Conservation (phyloP, 2,797 vertebrate species). For the Siniperca obscura region DNA sequence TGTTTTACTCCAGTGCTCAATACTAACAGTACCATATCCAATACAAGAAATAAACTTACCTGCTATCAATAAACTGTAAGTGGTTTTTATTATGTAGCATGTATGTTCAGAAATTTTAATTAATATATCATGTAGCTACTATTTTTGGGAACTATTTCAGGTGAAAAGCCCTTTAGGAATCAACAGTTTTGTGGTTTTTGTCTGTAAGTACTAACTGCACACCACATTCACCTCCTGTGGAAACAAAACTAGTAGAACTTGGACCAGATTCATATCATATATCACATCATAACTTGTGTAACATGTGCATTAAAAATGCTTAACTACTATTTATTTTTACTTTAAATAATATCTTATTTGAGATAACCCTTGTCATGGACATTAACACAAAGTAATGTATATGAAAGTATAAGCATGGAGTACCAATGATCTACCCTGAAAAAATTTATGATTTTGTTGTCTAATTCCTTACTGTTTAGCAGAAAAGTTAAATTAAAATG, state of each 20-base stretch:
- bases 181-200: not conserved
- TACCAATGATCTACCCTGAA: not conserved
- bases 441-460: not conserved
- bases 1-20: not conserved
- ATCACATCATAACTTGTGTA: not conserved
- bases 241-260: not conserved
- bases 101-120: not conserved
- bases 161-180: not conserved
- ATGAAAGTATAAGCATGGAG: not conserved
- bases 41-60: not conserved
- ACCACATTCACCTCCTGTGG: not conserved
- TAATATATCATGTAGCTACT: not conserved
- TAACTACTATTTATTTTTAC: not conserved
- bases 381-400: not conserved
- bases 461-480: not conserved
- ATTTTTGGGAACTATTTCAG: not conserved
- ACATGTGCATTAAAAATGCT: not conserved
- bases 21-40: not conserved
- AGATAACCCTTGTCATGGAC: not conserved
- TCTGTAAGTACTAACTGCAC: too few species aligned
- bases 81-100: not conserved
- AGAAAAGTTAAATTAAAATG: not conserved
- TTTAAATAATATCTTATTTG: not conserved
- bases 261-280: slow-evolving; percentile 8
- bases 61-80: not conserved